Base-by-base conservation (phyloP, 2,888 invertebrate species). In the Leucania comma region DNA sequence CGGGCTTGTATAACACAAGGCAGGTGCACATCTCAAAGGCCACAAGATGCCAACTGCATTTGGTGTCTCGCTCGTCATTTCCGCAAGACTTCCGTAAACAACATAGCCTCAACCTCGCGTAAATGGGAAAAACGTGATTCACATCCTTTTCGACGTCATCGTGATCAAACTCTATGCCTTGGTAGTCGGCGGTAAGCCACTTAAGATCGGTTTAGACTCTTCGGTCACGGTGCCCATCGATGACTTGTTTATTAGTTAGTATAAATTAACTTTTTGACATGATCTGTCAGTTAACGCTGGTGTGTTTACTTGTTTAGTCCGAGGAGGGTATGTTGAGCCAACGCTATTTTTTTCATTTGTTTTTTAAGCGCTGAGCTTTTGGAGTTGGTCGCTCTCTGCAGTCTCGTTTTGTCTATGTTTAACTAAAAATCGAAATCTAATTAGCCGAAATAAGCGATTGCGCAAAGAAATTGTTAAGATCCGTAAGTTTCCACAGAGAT, bases 21-120 rank as follows among this genome's bases (percentile, higher is more conserved):
- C 80, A 83, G 81, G 81, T 84, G 81, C 73, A 80, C 58, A 64
- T 60, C 50, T 63, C 32, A 72, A 51, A 85, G 82, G 86, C 77
- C 77, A 78, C 57, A 73, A 46, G 61, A 70, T 60, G 71, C 65
- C 63, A 68, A 78, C 83, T 87, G 86, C 87, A 87, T 88, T 87
- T 75, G 84, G 85, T 74, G 63, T 35, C 51, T 62, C 58, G 54
- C 70, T 79, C 81, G 82, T 84, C 84, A 88, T 84, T 87, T 90
- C 89, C 90, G 85, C 72, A 59, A 54, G 38, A 82, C 88, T 92
- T 92, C 92, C 92, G 91, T 91, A 92, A 91, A 91, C 91, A 85
- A 54, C 70, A 56, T 48, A 75, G 67, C 69, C 61, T 70, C 72
- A 85, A 81, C 78, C 77, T 85, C 72, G 70, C 60, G 51, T 72